Evolutionary conservation across 2,888 invertebrate genomes (phyloP), one percentile per base, ranked within the genome.

Genomic region (Rhyacophila evoluta): DNA sequence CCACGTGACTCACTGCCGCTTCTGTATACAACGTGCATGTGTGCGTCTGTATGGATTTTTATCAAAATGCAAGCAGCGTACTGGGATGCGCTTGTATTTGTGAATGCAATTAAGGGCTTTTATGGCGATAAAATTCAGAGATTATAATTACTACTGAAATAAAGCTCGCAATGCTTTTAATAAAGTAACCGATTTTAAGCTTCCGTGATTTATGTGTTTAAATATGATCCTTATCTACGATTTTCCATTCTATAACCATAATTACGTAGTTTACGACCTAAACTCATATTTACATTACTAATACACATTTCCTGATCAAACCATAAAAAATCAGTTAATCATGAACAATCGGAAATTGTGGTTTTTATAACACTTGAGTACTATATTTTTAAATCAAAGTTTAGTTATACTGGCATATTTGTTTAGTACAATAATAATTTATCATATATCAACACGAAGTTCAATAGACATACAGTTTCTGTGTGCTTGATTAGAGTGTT

Each of bases 31-130:
- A 2, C 15, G 55, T 55, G 55, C 25, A 25, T 19, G 55, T 55
- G 19, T 55, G 55, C 55, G 55, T 55, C 19, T 55, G 55, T 55
- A 55, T 55, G 55, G 55, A 55, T 55, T 55, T 55, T 55, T 55
- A 55, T 55, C 55, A 55, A 55, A 33, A 19, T 55, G 55, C 55
- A 55, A 55, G 55, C 19, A 19, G 55, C 10, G 19, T 55, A 55
- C 25, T 19, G 8, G 8, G 25, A 8, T 55, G 55, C 55, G 19
- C 12, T 19, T 55, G 55, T 55, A 10, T 55, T 12, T 1, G 55
- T 55, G 29, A 33, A 8, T 55, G 55, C 55, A 55, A 55, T 55
- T 55, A 55, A 55, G 55, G 19, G 55, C 55, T 55, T 55, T 55
- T 8, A 55, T 19, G 5, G 55, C 19, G 55, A 55, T 55, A 55